These are phyloP conservation scores for Mormyrops boulengeri DNA, from an alignment of 2,797 vertebrate species.

Conservation along the genomic window DNA sequence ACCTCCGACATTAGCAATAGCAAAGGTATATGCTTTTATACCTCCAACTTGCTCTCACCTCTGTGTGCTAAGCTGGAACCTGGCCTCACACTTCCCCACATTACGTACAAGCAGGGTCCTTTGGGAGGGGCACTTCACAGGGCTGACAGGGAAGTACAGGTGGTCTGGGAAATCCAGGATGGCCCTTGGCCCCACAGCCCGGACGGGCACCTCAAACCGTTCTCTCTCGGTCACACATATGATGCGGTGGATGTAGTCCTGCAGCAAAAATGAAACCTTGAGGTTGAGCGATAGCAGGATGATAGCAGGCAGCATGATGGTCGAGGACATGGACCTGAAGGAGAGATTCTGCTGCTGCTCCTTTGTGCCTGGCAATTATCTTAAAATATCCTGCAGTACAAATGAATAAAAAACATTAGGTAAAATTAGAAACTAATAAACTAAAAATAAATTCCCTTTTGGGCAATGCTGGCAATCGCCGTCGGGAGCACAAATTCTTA, in stretches of 20 bases:
- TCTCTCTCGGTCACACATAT: constrained; percentile 77
- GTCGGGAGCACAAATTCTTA: background rate
- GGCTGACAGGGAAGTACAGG: constrained; percentile 66
- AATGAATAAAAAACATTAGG: background rate
- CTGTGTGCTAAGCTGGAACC: constrained; percentile 61
- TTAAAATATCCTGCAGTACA: background rate
- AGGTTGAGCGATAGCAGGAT: background rate
- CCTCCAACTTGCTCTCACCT: background rate
- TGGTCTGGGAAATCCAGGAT: constrained; percentile 77
- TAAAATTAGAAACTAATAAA: background rate
- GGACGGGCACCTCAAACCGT: constrained; percentile 74
- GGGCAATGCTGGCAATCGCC: background rate
- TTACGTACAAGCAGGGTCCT: constrained; percentile 75
- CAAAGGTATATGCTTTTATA: background rate
- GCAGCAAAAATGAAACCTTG: background rate
- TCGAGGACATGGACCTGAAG: background rate
- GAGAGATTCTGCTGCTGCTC: background rate
- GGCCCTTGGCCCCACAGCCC: constrained; percentile 74
- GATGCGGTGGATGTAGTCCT: constrained; percentile 79
- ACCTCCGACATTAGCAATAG: background rate
- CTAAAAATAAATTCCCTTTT: background rate
- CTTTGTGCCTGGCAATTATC: background rate
- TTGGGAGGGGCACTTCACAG: constrained; percentile 72
- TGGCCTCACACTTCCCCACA: constrained; percentile 64
- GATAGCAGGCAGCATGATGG: background rate